Evolutionary conservation across 2,797 vertebrate genomes (phyloP), one percentile per base, ranked within the genome.

Genomic region (Urosaurus nigricauda): DNA sequence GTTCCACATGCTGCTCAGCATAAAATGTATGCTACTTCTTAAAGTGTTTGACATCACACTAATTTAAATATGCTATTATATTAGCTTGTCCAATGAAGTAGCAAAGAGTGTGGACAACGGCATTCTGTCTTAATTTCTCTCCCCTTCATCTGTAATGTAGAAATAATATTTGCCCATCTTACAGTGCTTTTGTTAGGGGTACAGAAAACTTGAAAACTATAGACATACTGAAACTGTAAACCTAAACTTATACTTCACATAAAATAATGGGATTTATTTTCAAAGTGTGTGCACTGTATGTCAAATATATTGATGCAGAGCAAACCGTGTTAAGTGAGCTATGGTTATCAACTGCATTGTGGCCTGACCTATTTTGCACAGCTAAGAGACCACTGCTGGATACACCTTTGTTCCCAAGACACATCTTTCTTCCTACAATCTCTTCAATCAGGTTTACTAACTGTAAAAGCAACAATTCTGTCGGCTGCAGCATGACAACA

Each of bases 361-460:
- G 86, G 26, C 7, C 86, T 21, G 6, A 87, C 6, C 65, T 94
- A 90, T 90, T 85, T 90, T 90, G 88, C 81, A 90, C 77, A 88
- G 83, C 32, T 85, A 51, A 14, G 6, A 84, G 58, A 81, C 43
- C 0, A 0, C 16, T 75, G 71, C 17, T 47, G 88, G 88, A 79
- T 88, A 82, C 88, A 87, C 83, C 90, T 75, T 85, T 37, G 79
- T n/a, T 85, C 2, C 0, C 9, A 84, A 60, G 89, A 19, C 58
- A 60, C 16, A 5, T 21, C 1, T 60, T 60, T 60, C 17, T 16
- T 60, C 58, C 17, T 60, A 19, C 51, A 85, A 32, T 63, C 65
- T 47, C 70, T 2, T 63, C 68, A 70, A 87, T 53, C 0, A 5
- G 21, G 84, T 82, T 75, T 51, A 65, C 40, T 0, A 4, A 86